These are phyloP conservation scores for sheep (Ovis aries) DNA, from an alignment of 2,113 vertebrate species.

Conservation along the genomic window DNA sequence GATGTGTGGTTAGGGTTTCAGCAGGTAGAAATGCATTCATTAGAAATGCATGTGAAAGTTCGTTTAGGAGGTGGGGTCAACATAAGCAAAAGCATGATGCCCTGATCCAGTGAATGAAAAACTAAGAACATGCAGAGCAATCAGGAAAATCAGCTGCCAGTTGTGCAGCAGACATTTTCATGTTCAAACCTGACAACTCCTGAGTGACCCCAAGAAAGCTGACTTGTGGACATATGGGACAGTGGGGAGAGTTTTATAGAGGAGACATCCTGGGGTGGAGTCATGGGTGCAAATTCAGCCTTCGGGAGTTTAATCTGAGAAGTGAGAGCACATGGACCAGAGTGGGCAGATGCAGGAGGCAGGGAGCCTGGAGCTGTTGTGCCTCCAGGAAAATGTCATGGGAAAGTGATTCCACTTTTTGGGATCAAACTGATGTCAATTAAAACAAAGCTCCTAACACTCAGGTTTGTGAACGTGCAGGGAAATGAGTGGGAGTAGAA, in stretches of 20 bases:
- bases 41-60: neutral
- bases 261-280: neutral
- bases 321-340: rapidly evolving
- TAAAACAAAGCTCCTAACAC: neutral
- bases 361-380: neutral
- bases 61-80: neutral
- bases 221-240: neutral
- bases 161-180: neutral
- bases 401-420: neutral
- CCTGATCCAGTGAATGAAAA: neutral
- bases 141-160: neutral
- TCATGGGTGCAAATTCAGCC: too few species aligned
- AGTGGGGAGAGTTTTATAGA: neutral
- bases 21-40: neutral
- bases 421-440: neutral
- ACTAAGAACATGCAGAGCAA: rapidly evolving
- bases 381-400: neutral
- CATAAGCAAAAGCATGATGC: rapidly evolving
- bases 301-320: neutral
- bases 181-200: neutral
- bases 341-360: rapidly evolving
- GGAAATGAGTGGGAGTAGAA: rapidly evolving
- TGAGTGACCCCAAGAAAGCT: rapidly evolving
- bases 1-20: neutral
- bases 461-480: neutral